phyloP scores from a whole-genome alignment of 2,888 invertebrate species.

The Stenodera caucasica region DNA sequence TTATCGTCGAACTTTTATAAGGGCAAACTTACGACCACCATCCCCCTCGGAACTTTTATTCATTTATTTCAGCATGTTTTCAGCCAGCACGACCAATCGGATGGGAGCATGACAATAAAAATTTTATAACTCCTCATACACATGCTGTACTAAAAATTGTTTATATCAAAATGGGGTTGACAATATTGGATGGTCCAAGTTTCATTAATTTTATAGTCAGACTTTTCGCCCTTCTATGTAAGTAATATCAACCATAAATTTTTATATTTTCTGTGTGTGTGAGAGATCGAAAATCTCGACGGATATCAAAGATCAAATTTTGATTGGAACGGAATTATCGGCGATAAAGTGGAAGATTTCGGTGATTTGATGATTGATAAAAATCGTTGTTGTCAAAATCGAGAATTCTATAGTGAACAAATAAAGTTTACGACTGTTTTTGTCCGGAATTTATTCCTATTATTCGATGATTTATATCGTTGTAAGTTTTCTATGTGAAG shows the following conservation, averaged over 20 bases:
- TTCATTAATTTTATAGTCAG: constrained; percentile 40
- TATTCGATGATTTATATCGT: constrained; percentile 31
- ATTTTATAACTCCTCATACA: constrained; percentile 36
- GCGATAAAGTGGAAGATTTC: too few relatives aligned
- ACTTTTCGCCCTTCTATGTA: constrained; percentile 29
- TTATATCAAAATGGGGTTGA: constrained; percentile 31
- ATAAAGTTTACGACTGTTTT: constrained; percentile 21
- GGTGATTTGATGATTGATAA: too few relatives aligned
- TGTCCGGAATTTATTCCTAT: constrained; percentile 18
- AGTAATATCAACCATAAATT: constrained; percentile 29
- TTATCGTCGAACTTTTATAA: constrained; percentile 35
- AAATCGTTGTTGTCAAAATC: too few relatives aligned
- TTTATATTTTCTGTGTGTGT: constrained; percentile 25
- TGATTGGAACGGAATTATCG: too few relatives aligned
- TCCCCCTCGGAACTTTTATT: constrained; percentile 33
- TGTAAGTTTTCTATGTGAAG: constrained; percentile 13
- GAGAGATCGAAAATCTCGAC: constrained; percentile 1
- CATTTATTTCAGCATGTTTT: constrained; percentile 33
- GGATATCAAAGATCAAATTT: not conserved
- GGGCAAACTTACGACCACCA: constrained; percentile 34
- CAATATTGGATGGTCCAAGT: constrained; percentile 37
- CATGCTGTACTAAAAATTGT: constrained; percentile 37
- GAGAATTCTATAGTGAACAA: too few relatives aligned
- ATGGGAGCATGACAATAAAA: constrained; percentile 27
- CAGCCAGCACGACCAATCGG: constrained; percentile 33